These are phyloP conservation scores for Zoanthus sansibaricus DNA, from an alignment of 92 coral and sea anemone genomes.

Conservation along the genomic window DNA sequence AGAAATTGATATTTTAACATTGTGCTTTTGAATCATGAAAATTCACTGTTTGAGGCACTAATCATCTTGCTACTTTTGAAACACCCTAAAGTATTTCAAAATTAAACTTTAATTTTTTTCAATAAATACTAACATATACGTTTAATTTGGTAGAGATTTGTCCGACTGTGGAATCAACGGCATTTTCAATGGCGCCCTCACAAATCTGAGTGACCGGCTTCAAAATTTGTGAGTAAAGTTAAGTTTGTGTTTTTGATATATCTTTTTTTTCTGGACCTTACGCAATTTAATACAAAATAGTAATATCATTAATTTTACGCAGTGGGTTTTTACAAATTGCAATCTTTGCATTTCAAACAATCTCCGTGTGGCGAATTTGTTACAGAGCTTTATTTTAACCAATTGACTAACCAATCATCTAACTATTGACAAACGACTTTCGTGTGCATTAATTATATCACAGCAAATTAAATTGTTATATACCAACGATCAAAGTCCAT, in stretches of 20 bases:
- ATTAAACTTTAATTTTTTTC: no score
- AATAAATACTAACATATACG: background rate
- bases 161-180: background rate
- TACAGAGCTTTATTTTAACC: background rate
- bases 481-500: no score
- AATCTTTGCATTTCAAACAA: background rate
- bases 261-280: background rate
- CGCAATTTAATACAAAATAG: no score
- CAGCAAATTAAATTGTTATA: background rate
- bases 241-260: background rate
- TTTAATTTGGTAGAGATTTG: background rate
- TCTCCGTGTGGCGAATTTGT: background rate
- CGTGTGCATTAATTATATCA: background rate
- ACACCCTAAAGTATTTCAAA: background rate
- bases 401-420: background rate
- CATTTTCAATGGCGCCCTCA: background rate
- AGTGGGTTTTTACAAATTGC: background rate
- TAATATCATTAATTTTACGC: background rate
- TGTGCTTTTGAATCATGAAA: no score
- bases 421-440: background rate
- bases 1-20: no score
- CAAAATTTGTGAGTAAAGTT: conserved; percentile 2
- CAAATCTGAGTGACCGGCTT: background rate
- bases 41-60: background rate
- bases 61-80: background rate